phyloP scores from a whole-genome alignment of 2,888 invertebrate species.

The Pimpla rufipes region DNA sequence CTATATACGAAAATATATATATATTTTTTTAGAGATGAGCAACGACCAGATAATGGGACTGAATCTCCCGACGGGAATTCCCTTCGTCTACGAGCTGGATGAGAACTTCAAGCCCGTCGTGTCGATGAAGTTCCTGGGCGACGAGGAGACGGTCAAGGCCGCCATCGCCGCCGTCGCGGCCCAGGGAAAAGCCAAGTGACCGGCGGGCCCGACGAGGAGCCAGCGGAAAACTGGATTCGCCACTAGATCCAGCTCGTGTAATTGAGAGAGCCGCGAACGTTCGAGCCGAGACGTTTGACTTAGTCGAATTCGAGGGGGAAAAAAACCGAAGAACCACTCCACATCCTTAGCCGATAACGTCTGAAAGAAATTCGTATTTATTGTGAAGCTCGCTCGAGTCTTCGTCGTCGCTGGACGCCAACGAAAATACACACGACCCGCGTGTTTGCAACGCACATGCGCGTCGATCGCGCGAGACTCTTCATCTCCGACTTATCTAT shows the following conservation, averaged over 20 bases:
- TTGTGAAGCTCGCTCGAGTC: constrained; percentile 14
- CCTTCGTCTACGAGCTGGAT: constrained; percentile 88
- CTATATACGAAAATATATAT: neutral
- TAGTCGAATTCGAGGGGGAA: constrained; percentile 21
- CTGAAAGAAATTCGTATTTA: constrained; percentile 28
- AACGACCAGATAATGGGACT: constrained; percentile 88
- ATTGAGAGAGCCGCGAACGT: constrained; percentile 11
- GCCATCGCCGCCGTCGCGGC: constrained; percentile 88
- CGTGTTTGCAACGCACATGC: constrained; percentile 33
- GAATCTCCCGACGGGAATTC: constrained; percentile 89
- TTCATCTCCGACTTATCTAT: constrained; percentile 4
- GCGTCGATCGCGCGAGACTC: neutral
- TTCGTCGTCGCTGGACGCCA: constrained; percentile 20
- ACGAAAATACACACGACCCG: neutral
- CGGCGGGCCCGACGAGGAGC: neutral
- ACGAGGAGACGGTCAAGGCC: constrained; percentile 88
- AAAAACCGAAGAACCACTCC: neutral
- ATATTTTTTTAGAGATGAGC: constrained; percentile 84
- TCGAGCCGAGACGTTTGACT: constrained; percentile 26
- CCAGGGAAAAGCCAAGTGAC: constrained; percentile 88
- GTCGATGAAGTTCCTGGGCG: constrained; percentile 88
- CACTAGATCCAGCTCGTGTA: constrained; percentile 25
- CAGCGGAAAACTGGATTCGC: constrained; percentile 28
- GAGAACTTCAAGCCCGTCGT: constrained; percentile 87
- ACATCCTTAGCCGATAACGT: constrained; percentile 32